A percentile compares a stretch with the other conserved stretches of the same genome.
phyloP scores from a whole-genome alignment of 2,888 invertebrate species.

The Flexamia atlantica region DNA sequence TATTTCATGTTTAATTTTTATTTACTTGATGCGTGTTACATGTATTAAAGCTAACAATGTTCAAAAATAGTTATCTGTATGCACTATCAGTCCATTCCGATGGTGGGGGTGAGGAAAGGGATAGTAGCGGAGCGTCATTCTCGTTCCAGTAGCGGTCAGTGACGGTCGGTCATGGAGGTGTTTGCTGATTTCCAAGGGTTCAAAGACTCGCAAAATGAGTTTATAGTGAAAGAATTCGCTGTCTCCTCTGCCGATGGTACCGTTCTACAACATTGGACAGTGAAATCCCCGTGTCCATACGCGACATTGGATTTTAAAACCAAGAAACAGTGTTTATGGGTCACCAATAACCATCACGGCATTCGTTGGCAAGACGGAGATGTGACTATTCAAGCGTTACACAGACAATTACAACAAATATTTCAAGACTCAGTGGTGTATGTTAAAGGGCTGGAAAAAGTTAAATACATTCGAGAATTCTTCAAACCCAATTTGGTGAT shows the following conservation, averaged over 20 bases:
- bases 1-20: background rate
- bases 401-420: background rate
- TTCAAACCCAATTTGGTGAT: background rate
- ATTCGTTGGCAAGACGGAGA: background rate
- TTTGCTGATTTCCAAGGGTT: background rate
- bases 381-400: background rate
- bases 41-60: background rate
- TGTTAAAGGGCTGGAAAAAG: constrained; percentile 25
- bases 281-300: background rate
- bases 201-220: background rate
- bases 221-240: constrained; percentile 9
- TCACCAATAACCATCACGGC: background rate
- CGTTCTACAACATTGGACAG: constrained; percentile 10
- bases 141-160: background rate
- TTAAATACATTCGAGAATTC: background rate
- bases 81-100: too few species aligned
- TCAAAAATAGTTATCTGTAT: background rate
- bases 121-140: too few species aligned
- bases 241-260: background rate
- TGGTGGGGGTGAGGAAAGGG: background rate
- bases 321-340: constrained; percentile 12
- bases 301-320: background rate
- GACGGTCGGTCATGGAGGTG: background rate
- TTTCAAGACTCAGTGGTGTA: background rate
- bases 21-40: background rate